Conservation (phyloP, 2,888 invertebrate genomes). For the Allolobophora icterica region DNA sequence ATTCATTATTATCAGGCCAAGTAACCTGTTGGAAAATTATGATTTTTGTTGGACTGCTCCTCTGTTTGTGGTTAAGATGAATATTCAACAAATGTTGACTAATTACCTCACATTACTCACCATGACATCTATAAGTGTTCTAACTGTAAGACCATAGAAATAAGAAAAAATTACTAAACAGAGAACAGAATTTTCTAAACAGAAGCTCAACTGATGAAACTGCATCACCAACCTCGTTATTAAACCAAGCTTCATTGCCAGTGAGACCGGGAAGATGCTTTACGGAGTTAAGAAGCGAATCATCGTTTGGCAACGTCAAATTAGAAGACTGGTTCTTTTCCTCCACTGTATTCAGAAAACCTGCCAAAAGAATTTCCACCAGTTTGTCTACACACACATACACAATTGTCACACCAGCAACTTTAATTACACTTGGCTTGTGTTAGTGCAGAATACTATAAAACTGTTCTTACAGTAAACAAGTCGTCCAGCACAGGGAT, state of each 20-base stretch:
- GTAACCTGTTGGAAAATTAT: background rate
- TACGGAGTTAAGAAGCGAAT: conserved; percentile 1
- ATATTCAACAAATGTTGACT: background rate
- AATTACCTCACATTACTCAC: background rate
- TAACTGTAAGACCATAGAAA: background rate
- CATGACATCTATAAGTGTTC: background rate
- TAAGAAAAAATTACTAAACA: background rate
- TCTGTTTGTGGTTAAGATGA: background rate
- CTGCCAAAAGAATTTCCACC: background rate
- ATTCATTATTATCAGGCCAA: too few relatives aligned
- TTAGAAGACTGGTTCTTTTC: background rate
- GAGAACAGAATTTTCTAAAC: background rate
- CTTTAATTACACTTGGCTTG: background rate
- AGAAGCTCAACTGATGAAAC: background rate
- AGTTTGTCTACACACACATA: background rate
- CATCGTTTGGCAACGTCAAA: background rate
- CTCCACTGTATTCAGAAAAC: conserved; percentile 22
- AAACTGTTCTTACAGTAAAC: too few relatives aligned
- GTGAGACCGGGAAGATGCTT: background rate
- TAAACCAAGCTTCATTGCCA: background rate
- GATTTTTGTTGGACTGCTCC: too few relatives aligned
- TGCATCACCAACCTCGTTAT: background rate
- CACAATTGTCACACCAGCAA: background rate
- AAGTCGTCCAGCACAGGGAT: too few relatives aligned
- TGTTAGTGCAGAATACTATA: background rate